A percentile compares a stretch with the other conserved stretches of the same genome.
phyloP scores from a whole-genome alignment of 1,140 invertebrate species.

The Tyrophagus putrescentiae region DNA sequence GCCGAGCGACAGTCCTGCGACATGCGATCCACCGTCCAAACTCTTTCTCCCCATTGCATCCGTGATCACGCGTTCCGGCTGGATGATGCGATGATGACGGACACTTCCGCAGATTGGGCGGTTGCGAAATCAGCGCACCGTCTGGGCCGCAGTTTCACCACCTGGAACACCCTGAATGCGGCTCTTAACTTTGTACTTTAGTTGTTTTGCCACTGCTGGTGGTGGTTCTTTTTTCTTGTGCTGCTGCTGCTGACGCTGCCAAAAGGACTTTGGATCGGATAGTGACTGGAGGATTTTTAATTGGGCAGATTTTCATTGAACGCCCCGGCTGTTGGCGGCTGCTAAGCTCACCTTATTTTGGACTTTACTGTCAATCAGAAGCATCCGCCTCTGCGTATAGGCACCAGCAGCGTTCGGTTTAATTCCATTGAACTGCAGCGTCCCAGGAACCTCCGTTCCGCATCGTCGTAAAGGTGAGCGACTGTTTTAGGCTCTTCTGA shows the following conservation, averaged over 20 bases:
- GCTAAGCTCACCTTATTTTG: background rate
- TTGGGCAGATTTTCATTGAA: no score
- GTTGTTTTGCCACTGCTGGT: no score
- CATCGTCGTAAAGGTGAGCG: conserved; percentile 12
- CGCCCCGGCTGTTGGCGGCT: no score
- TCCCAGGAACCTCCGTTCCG: conserved; percentile 73
- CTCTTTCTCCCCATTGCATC: conserved; percentile 39
- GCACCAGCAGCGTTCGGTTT: conserved; percentile 63
- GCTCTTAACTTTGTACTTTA: no score
- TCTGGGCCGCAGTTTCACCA: conserved; percentile 66
- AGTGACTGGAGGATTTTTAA: no score
- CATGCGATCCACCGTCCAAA: conserved; percentile 44
- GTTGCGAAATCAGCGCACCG: conserved; percentile 58
- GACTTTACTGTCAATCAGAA: background rate
- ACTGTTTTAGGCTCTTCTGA: background rate
- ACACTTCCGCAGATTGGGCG: conserved; percentile 53
- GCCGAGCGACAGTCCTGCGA: conserved; percentile 44
- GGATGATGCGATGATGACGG: conserved; percentile 38
- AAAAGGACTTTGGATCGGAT: no score
- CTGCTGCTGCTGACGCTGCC: no score
- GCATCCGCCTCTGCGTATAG: conserved; percentile 38
- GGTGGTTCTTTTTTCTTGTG: no score
- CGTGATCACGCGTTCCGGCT: conserved; percentile 58
- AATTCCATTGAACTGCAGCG: conserved; percentile 88
- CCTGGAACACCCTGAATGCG: conserved; percentile 45